Evolutionary conservation across 1,140 invertebrate genomes (phyloP), one percentile per base, ranked within the genome.

Genomic region (Drosophila seguyi): DNA sequence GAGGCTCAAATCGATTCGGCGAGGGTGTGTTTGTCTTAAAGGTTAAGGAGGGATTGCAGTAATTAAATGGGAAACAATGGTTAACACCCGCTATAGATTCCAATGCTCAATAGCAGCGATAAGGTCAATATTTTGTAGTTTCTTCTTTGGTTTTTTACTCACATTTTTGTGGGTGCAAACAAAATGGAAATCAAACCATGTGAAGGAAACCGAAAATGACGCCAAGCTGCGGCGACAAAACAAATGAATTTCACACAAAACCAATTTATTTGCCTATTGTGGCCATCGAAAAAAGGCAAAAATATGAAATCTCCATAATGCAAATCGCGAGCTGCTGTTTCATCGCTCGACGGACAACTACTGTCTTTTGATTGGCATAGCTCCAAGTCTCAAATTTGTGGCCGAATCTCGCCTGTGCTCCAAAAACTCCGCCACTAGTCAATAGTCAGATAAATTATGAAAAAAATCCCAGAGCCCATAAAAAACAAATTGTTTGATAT

Each of bases 341-440:
- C 18, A 41, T 48, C 18, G 42, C 57, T 41, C 59, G 22, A 27
- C 14, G 22, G 31, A 55, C 65, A 76, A 59, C 48, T 75, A 59
- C 55, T 71, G 69, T 68, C 75, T 36, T 81, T 79, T 80, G 72
- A 84, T 84, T 80, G 78, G 74, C 82, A 82, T 65, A 57, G 69
- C 60, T 62, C 56, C 60, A 69, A 69, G 69, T 71, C 53, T 47
- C 47, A 47, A 75, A 10, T 52, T 50, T 71, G 50, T 79, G 67
- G 78, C 74, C 65, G 78, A 75, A 79, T 75, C 31, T 38, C 22
- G 59, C 25, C 53, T n/a, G 4, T 86, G 83, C 79, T 86, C 84
- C 79, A 76, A 79, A 83, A 83, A 76, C 63, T 83, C 72, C 69
- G 36, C 66, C 62, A 66, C 75, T 55, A 53, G 76, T 79, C 48